phyloP scores from a whole-genome alignment of 2,113 vertebrate species.

The Pluvialis apricaria region DNA sequence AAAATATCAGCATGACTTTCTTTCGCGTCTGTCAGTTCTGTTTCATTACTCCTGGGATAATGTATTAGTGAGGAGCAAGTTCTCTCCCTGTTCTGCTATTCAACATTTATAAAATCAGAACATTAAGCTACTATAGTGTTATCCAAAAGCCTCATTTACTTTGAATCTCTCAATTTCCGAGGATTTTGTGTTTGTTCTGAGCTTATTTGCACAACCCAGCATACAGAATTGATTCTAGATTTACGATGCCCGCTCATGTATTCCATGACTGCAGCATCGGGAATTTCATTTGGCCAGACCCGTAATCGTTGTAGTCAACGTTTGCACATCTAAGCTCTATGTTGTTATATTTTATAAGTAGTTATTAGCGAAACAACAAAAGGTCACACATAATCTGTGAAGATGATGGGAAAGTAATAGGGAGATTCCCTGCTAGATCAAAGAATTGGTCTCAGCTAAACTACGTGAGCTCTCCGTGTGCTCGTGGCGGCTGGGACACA shows the following conservation, averaged over 20 bases:
- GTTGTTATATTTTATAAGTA: conserved; percentile 17
- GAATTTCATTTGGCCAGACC: conserved; percentile 54
- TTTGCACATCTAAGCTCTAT: conserved; percentile 37
- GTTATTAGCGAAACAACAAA: conserved; percentile 46
- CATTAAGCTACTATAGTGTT: neutral
- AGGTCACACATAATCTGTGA: conserved; percentile 45
- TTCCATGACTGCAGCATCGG: conserved; percentile 30
- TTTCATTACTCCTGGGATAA: conserved; percentile 39
- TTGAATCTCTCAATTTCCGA: conserved; percentile 39
- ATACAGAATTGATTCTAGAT: conserved; percentile 47
- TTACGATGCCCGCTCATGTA: conserved; percentile 49
- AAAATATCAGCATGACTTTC: neutral
- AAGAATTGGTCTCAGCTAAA: conserved; percentile 34
- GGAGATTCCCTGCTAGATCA: conserved; percentile 32
- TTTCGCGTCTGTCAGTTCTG: conserved; percentile 29
- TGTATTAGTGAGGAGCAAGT: conserved; percentile 24
- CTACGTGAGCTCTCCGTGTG: neutral
- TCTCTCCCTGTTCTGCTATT: conserved; percentile 14
- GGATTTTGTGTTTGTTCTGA: conserved; percentile 28
- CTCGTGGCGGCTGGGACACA: conserved; percentile 30
- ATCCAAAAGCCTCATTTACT: conserved; percentile 35
- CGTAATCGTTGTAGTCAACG: conserved; percentile 59
- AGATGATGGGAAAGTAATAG: neutral
- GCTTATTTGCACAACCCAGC: conserved; percentile 46
- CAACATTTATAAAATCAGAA: conserved; percentile 39